Conservation (phyloP, 2,113 vertebrate genomes). For the Nanorana parkeri region DNA sequence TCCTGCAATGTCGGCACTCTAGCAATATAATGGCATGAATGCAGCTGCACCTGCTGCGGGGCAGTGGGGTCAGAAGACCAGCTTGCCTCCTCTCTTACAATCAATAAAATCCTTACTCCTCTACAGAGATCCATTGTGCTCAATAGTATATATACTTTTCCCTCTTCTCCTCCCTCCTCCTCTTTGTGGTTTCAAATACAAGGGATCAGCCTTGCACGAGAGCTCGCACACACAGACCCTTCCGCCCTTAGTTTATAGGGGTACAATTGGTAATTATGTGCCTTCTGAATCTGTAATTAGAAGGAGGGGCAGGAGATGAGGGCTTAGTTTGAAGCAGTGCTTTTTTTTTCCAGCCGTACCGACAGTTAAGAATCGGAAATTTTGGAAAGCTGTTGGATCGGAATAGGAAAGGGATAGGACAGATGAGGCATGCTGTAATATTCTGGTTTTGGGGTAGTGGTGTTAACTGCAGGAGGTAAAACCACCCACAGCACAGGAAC, state of each 20-base stretch:
- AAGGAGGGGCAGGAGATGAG: conserved; percentile 34
- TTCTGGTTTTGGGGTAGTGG: not conserved
- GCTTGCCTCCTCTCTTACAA: conserved; percentile 17
- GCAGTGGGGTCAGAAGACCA: conserved; percentile 22
- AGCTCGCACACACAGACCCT: conserved; percentile 45
- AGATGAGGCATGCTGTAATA: not conserved
- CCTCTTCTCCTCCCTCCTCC: conserved; percentile 36
- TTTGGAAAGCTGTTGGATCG: conserved; percentile 4
- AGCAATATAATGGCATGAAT: not conserved
- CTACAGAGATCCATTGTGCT: conserved; percentile 53
- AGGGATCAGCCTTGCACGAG: conserved; percentile 47
- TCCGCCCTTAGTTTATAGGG: conserved; percentile 49
- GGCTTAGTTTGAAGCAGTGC: conserved; percentile 45
- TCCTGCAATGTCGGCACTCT: not conserved
- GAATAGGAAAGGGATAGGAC: not conserved
- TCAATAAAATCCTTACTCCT: conserved; percentile 9
- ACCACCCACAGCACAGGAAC: conserved; percentile 17
- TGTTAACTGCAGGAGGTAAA: not conserved
- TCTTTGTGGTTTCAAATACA: conserved; percentile 47
- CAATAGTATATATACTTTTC: conserved; percentile 44
- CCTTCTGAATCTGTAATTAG: conserved; percentile 48
- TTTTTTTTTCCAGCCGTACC: conserved; percentile 3
- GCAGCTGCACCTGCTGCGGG: conserved; percentile 40
- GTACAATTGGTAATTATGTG: conserved; percentile 52
- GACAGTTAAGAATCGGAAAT: conserved; percentile 33